Percentiles rank a stretch among this genome's conserved stretches.
Evolutionary conservation across 2,797 vertebrate genomes (phyloP).

Genomic region (Ctenochaetus hawaiiensis): DNA sequence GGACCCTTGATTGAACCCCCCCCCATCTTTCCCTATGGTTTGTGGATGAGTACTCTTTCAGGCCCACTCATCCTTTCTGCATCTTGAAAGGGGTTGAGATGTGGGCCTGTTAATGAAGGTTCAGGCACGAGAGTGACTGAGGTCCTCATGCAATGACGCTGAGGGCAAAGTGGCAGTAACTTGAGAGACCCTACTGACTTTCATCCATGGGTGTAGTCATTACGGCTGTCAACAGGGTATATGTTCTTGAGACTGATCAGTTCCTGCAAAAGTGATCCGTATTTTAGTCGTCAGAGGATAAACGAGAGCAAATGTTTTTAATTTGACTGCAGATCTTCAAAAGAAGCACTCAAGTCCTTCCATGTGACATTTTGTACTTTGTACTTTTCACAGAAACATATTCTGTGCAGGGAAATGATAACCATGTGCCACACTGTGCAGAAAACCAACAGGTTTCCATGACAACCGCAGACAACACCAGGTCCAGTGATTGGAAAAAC

Average conservation of each 20-base stretch:
- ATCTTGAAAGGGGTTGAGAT: constrained; percentile 50
- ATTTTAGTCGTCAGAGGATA: neutral
- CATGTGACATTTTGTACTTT: constrained; percentile 8
- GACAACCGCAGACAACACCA: constrained; percentile 34
- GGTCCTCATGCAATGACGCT: constrained; percentile 20
- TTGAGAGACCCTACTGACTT: constrained; percentile 29
- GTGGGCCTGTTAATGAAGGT: constrained; percentile 32
- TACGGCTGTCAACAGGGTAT: constrained; percentile 9
- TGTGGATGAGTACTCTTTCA: constrained; percentile 37
- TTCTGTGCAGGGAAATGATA: constrained; percentile 9
- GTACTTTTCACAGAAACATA: constrained; percentile 17
- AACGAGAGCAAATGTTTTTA: neutral
- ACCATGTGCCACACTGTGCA: neutral
- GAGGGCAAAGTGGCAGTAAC: constrained; percentile 18
- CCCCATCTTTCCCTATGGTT: constrained; percentile 18
- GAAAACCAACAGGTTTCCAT: constrained; percentile 43
- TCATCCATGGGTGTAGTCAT: constrained; percentile 27
- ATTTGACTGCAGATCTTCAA: neutral
- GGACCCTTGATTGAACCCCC: constrained; percentile 46
- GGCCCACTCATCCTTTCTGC: constrained; percentile 28
- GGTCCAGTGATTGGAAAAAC: constrained; percentile 22
- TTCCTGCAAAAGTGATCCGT: neutral
- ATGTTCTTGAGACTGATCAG: neutral
- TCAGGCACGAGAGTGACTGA: constrained; percentile 37
- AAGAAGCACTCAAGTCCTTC: neutral